These are phyloP conservation scores for Protaetia brevitarsis DNA, from an alignment of 1,140 invertebrate species.

Conservation along the genomic window DNA sequence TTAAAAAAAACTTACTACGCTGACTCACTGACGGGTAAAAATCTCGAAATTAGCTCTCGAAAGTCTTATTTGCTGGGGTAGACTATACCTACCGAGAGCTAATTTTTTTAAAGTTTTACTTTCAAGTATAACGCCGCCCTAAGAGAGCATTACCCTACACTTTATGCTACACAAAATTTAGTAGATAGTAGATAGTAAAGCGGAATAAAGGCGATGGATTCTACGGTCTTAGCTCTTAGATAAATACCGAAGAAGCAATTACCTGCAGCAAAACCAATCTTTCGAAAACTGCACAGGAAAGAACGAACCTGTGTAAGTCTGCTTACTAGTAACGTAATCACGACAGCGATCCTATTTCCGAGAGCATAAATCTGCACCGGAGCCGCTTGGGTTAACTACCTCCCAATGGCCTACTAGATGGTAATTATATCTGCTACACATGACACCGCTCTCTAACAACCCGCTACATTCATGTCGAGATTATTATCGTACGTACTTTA, in stretches of 20 bases:
- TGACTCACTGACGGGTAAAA: too few relatives aligned
- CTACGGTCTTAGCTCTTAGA: background rate
- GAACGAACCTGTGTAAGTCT: background rate
- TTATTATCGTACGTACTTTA: constrained; percentile 12
- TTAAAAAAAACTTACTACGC: too few relatives aligned
- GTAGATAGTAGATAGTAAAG: too few relatives aligned
- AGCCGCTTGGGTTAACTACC: constrained; percentile 36
- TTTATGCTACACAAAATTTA: too few relatives aligned
- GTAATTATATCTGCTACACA: constrained; percentile 31
- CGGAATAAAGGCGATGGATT: too few relatives aligned
- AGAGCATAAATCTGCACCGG: constrained; percentile 34
- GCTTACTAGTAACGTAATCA: background rate
- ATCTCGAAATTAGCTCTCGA: too few relatives aligned
- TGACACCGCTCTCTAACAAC: constrained; percentile 23
- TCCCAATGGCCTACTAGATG: constrained; percentile 38
- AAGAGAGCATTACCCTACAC: too few relatives aligned
- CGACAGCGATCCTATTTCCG: constrained; percentile 27
- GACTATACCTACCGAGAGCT: too few relatives aligned
- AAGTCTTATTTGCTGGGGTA: too few relatives aligned
- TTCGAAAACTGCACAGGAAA: background rate
- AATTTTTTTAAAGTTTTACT: too few relatives aligned
- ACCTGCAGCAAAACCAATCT: background rate
- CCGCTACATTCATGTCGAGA: constrained; percentile 14
- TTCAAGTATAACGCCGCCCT: too few relatives aligned
- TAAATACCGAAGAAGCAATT: background rate